These are phyloP conservation scores for Polietes domitor DNA, from an alignment of 2,888 invertebrate genomes.

Conservation along the genomic window DNA sequence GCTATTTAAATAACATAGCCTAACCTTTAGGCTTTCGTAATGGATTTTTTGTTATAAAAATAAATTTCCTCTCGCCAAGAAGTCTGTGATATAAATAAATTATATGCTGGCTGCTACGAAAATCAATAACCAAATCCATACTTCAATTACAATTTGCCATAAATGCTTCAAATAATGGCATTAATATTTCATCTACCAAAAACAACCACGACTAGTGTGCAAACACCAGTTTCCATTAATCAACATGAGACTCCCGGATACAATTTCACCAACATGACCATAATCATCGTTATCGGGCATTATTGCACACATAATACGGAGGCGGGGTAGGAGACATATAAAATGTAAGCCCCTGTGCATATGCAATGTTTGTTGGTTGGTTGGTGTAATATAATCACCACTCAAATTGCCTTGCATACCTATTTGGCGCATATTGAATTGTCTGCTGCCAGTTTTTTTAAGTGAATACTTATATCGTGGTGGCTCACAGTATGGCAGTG, in stretches of 20 bases:
- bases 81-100: too few species aligned
- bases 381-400: constrained; percentile 35
- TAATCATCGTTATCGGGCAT: constrained; percentile 1
- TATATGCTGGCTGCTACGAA: too few species aligned
- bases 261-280: constrained; percentile 19
- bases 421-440: constrained; percentile 58
- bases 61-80: too few species aligned
- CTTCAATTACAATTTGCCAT: background rate
- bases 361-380: constrained; percentile 37
- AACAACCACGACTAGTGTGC: constrained; percentile 54
- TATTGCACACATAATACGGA: background rate
- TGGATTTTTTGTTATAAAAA: too few species aligned
- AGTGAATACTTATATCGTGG: background rate
- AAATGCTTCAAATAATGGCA: background rate
- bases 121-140: background rate
- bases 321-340: background rate
- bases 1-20: too few species aligned
- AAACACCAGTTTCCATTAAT: constrained; percentile 52
- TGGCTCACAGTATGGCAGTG: constrained; percentile 25
- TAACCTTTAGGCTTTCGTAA: too few species aligned
- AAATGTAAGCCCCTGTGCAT: constrained; percentile 2
- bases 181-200: constrained; percentile 9
- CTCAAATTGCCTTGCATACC: constrained; percentile 51
- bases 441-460: constrained; percentile 2
- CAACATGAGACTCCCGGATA: background rate